These are phyloP conservation scores for Acrobasis suavella DNA, from an alignment of 2,888 invertebrate species.

Conservation along the genomic window DNA sequence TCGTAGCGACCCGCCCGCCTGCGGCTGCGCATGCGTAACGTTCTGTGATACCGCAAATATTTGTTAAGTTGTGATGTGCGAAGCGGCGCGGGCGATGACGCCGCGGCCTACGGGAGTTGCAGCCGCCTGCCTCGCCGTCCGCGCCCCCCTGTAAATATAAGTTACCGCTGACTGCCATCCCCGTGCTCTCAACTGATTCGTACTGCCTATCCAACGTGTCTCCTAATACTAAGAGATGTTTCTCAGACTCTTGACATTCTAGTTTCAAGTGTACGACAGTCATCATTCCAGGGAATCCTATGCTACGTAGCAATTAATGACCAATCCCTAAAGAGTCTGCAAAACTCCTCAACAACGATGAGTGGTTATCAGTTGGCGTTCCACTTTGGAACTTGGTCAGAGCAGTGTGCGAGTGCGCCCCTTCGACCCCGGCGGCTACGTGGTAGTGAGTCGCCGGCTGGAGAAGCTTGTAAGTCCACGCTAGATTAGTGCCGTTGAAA, in stretches of 20 bases:
- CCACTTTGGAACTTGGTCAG: slow-evolving; percentile 44
- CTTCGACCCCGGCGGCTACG: slow-evolving; percentile 34
- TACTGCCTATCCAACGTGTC: slow-evolving; percentile 68
- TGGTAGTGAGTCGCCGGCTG: slow-evolving; percentile 22
- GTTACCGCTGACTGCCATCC: slow-evolving; percentile 76
- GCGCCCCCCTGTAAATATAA: slow-evolving; percentile 76
- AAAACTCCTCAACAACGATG: slow-evolving; percentile 37
- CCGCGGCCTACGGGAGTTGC: slow-evolving; percentile 67
- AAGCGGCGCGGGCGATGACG: slow-evolving; percentile 71
- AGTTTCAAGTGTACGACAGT: slow-evolving; percentile 47
- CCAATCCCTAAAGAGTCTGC: slow-evolving; percentile 37
- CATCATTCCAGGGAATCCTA: slow-evolving; percentile 41
- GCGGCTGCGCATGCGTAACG: slow-evolving; percentile 78
- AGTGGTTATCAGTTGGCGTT: slow-evolving; percentile 50
- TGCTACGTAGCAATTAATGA: slow-evolving; percentile 13
- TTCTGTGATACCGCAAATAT: slow-evolving; percentile 87
- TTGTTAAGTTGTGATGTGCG: slow-evolving; percentile 85
- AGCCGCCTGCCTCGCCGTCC: slow-evolving; percentile 72
- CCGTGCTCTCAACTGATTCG: slow-evolving; percentile 59
- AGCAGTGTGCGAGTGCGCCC: slow-evolving; percentile 49
- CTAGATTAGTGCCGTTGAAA: slow-evolving; percentile 62
- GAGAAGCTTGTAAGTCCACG: slow-evolving; percentile 53
- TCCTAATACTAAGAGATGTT: slow-evolving; percentile 51
- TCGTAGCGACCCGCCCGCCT: slow-evolving; percentile 87
- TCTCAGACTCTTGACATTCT: slow-evolving; percentile 51